Base-by-base conservation (phyloP, 1,140 invertebrate species). In the Drosophila nigrodunni region DNA sequence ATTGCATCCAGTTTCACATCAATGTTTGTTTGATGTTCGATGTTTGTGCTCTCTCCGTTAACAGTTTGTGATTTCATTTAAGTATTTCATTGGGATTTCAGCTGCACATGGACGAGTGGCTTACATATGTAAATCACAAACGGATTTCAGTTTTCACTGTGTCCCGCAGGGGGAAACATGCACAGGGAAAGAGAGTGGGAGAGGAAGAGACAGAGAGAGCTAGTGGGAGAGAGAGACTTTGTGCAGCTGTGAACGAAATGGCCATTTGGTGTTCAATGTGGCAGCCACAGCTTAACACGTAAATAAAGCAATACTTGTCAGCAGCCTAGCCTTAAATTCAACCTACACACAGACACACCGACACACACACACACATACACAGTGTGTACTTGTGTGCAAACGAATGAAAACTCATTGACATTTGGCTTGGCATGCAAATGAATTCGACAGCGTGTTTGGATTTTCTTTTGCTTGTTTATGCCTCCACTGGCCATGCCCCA, bases 221-320 rank as follows among this genome's bases (percentile, higher is more conserved):
- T 0, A 11, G 2, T 11, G 15, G 7, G 44, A 15, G 44, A 13
- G n/a, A 47, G 13, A 10, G 2, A 21, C 15, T n/a, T 10, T 18
- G 39, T 50, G 50, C 46, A 77, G 55, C 64, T 61, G 70, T 68
- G 39, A 50, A 18, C 50, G 73, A 78, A 85, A 85, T 83, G 80
- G 68, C 68, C 77, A 77, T 80, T 83, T 77, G 77, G 80, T 83
- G 81, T 80, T 83, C 77, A 74, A 80, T 85, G 62, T 50, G 41
- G 60, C 71, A 67, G 61, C 74, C 55, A 49, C 74, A 72, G 74
- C 74, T 76, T 76, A 73, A 43, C 77, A 78, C 72, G 50, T 73
- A 73, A 60, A 74, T 74, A 60, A 68, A 68, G 65, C 54, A 64
- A 70, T 9, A 39, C 49, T 11, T 39, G 59, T 57, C 39, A 9